Percentiles rank a stretch among this genome's conserved stretches.
phyloP scores from a whole-genome alignment of 2,888 invertebrate genomes.

The Eupithecia dodoneata region DNA sequence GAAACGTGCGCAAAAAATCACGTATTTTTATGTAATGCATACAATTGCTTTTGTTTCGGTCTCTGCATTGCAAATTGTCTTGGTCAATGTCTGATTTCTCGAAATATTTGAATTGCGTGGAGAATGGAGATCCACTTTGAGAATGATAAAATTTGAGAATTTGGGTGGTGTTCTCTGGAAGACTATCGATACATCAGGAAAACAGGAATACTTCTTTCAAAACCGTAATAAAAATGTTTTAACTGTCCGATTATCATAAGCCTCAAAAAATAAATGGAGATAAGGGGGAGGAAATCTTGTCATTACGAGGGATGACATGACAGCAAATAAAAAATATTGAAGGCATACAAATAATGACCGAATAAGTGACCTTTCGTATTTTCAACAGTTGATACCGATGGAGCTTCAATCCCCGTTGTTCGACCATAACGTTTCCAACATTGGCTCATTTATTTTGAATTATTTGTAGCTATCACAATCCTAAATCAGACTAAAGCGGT shows the following conservation, averaged over 20 bases:
- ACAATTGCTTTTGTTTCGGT: conserved; percentile 12
- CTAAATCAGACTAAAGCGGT: not conserved
- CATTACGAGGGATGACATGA: not conserved
- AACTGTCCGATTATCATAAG: not conserved
- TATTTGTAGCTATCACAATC: not conserved
- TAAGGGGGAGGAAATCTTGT: not conserved
- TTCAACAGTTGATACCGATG: not conserved
- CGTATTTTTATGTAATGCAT: conserved; percentile 25
- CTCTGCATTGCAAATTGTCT: conserved; percentile 11
- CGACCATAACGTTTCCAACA: not conserved
- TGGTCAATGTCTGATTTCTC: conserved; percentile 1
- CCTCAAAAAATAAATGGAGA: too few relatives aligned
- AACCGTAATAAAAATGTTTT: not conserved
- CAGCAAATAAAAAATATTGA: not conserved
- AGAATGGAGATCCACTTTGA: not conserved
- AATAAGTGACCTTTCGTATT: not conserved
- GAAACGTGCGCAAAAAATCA: conserved; percentile 28
- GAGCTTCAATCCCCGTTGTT: not conserved
- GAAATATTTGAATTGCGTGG: not conserved
- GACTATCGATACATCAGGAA: not conserved
- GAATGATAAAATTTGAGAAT: not conserved
- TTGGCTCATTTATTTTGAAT: not conserved
- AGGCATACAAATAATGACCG: not conserved
- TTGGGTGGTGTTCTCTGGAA: not conserved
- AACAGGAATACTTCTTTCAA: not conserved